A percentile compares a stretch with the other conserved stretches of the same genome.
phyloP scores from a whole-genome alignment of 2,113 vertebrate species.

The Monopterus albus region DNA sequence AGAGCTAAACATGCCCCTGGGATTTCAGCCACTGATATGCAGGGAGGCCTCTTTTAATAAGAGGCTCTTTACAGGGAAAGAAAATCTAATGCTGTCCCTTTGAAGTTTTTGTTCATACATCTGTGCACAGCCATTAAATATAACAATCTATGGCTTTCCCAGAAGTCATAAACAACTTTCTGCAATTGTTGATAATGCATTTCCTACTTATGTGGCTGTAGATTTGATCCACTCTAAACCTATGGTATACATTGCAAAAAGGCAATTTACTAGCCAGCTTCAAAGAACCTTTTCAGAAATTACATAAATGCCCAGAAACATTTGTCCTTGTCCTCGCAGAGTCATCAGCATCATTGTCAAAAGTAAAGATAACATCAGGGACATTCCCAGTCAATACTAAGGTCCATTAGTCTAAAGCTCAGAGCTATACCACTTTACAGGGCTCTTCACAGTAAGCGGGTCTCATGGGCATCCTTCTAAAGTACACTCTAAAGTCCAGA shows the following conservation, averaged over 20 bases:
- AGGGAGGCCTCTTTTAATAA: constrained; percentile 59
- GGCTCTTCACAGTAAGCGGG: constrained; percentile 66
- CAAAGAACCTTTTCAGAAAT: constrained; percentile 1
- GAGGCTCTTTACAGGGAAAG: constrained; percentile 45
- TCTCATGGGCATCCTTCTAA: constrained; percentile 70
- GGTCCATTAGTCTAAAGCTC: constrained; percentile 72
- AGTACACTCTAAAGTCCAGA: constrained; percentile 78
- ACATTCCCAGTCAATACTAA: constrained; percentile 54
- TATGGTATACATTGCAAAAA: no score
- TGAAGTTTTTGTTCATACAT: constrained; percentile 51
- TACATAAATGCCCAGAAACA: constrained; percentile 13
- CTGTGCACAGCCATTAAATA: constrained; percentile 6
- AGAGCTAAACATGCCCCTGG: constrained; percentile 74
- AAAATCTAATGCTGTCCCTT: constrained; percentile 51
- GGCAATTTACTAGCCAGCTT: neutral
- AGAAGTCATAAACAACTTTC: constrained; percentile 1
- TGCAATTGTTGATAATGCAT: neutral
- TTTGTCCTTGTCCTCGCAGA: constrained; percentile 20
- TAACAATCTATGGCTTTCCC: neutral
- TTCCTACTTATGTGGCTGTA: neutral
- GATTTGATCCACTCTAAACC: neutral
- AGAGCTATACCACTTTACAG: constrained; percentile 61
- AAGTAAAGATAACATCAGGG: constrained; percentile 59
- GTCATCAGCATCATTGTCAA: constrained; percentile 57
- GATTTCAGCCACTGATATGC: constrained; percentile 61